Conservation (phyloP, 2,888 invertebrate genomes). For the Busseola fusca region DNA sequence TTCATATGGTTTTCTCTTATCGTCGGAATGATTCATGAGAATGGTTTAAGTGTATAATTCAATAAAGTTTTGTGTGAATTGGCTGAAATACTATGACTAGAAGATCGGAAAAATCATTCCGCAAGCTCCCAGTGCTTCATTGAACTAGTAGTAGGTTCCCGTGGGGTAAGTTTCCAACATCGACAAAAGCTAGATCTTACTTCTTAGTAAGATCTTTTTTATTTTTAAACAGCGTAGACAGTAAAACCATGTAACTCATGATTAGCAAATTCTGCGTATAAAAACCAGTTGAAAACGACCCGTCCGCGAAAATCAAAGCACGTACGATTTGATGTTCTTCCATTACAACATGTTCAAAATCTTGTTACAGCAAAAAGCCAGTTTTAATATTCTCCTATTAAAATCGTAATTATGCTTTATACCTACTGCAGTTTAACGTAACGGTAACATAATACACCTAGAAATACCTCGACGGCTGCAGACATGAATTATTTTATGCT, state of each 20-base stretch:
- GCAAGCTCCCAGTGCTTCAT: no score
- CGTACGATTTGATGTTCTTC: constrained; percentile 15
- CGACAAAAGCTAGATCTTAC: background rate
- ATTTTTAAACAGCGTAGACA: no score
- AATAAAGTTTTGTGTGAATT: background rate
- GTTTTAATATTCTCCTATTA: constrained; percentile 35
- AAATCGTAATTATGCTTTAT: constrained; percentile 27
- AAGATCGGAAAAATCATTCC: background rate
- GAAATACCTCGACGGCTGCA: constrained; percentile 3
- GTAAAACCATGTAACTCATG: constrained; percentile 4
- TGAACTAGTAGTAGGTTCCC: background rate
- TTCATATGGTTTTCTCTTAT: background rate
- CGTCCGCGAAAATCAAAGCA: constrained; percentile 26
- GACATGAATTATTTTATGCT: constrained; percentile 8
- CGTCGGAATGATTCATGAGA: background rate
- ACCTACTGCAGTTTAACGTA: constrained; percentile 7
- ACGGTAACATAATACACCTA: background rate
- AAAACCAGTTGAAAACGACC: constrained; percentile 27
- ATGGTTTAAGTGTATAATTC: background rate
- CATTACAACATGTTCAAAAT: constrained; percentile 29
- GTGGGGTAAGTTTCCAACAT: background rate
- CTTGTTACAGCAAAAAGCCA: constrained; percentile 2
- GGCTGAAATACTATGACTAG: background rate
- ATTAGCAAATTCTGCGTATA: constrained; percentile 21
- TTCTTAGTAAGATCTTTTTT: no score